phyloP scores from a whole-genome alignment of 2,797 vertebrate species.

The Aphelocoma californica region DNA sequence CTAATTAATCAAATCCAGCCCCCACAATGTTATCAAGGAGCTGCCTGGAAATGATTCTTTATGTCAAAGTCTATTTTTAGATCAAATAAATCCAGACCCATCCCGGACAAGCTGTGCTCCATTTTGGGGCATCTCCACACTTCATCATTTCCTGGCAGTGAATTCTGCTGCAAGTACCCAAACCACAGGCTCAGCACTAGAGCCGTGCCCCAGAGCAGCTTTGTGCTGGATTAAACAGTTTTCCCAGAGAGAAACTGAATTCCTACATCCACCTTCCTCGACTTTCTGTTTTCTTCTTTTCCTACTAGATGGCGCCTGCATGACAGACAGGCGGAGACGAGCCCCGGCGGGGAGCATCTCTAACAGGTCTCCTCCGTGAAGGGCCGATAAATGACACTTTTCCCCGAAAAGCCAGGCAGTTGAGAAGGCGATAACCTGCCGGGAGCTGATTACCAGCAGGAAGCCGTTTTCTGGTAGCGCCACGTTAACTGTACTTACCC shows the following conservation, averaged over 20 bases:
- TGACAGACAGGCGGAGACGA: background rate
- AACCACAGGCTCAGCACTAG: background rate
- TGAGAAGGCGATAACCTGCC: background rate
- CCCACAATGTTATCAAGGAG: background rate
- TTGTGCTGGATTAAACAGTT: background rate
- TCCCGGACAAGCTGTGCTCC: background rate
- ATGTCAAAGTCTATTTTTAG: background rate
- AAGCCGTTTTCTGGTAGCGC: background rate
- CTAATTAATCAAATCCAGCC: background rate
- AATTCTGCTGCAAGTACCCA: background rate
- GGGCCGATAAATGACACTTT: conserved; percentile 23
- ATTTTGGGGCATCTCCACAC: background rate
- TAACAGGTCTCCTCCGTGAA: background rate
- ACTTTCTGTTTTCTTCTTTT: background rate
- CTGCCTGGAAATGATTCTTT: background rate
- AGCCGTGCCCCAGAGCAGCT: background rate
- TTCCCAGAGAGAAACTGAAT: background rate
- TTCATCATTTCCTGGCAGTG: background rate
- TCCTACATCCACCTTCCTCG: background rate
- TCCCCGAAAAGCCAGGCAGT: conserved; percentile 12
- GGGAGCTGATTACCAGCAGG: background rate
- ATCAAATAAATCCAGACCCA: background rate
- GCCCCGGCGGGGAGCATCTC: background rate
- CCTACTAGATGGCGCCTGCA: conserved; percentile 58
- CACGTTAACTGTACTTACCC: background rate